Evolutionary conservation across 53 echinoderm and acorn worm genomes (phyloP).

Genomic region (Apostichopus leukothele): DNA sequence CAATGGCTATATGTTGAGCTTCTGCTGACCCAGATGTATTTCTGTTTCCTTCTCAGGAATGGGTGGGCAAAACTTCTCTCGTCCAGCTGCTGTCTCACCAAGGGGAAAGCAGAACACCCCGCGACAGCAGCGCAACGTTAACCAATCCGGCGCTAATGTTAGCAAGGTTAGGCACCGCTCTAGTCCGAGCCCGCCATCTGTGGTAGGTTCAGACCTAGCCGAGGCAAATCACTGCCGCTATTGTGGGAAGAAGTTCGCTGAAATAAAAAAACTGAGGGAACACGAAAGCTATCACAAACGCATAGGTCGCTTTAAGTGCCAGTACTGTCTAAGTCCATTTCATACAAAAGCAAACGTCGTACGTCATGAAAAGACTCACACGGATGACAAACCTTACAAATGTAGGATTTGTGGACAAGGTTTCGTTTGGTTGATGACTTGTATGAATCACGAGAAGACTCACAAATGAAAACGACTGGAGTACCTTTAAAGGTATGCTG

Average conservation of each 20-base stretch:
- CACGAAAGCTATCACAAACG: constrained; percentile 3
- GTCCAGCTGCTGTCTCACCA: not conserved
- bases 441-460: not conserved
- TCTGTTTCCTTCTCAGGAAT: constrained; percentile 6
- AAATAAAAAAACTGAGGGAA: not conserved
- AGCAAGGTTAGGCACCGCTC: not conserved
- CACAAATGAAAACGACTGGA: not conserved
- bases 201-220: not conserved
- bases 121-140: not conserved
- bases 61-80: not conserved
- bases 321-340: not conserved
- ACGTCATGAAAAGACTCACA: constrained; percentile 19
- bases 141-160: not conserved
- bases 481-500: no score
- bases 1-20: not conserved
- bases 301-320: constrained; percentile 10
- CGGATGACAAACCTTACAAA: not conserved
- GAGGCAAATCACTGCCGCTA: constrained; percentile 6
- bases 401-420: constrained; percentile 21
- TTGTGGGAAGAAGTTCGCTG: not conserved
- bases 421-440: not conserved
- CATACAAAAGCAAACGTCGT: not conserved
- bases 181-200: not conserved
- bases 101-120: not conserved
- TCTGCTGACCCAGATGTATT: constrained; percentile 3